Conservation (phyloP, 2,113 vertebrate species). For the Willisornis vidua region DNA sequence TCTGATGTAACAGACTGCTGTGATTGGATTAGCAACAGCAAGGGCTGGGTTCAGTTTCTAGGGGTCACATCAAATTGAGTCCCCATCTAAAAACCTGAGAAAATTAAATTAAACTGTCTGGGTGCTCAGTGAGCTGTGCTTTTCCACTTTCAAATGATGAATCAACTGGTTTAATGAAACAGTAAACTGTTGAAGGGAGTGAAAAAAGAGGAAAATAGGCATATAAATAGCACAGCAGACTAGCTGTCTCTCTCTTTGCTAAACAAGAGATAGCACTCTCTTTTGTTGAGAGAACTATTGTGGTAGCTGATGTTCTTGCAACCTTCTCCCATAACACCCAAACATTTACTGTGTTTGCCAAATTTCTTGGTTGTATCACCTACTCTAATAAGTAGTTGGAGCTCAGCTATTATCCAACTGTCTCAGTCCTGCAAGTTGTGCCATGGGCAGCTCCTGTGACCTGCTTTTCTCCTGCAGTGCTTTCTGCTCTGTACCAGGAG, state of each 20-base stretch:
- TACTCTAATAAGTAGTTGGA: not conserved
- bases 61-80: constrained; percentile 48
- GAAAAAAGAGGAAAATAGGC: not conserved
- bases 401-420: not conserved
- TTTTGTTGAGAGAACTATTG: not conserved
- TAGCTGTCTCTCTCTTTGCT: not conserved
- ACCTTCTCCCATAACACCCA: not conserved
- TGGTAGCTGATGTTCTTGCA: not conserved
- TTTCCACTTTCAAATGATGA: constrained; percentile 29
- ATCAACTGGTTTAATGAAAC: constrained; percentile 49
- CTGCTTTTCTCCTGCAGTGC: not conserved
- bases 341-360: not conserved
- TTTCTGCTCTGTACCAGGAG: not conserved
- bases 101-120: constrained; percentile 65
- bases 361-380: not conserved
- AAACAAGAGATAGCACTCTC: not conserved
- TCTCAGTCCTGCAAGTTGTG: not conserved
- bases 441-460: not conserved
- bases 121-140: constrained; percentile 34
- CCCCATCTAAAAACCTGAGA: constrained; percentile 47
- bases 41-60: constrained; percentile 47
- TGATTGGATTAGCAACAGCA: constrained; percentile 48
- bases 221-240: not conserved
- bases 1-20: not conserved
- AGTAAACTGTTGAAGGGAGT: not conserved